A percentile compares a stretch with the other conserved stretches of the same genome.
Evolutionary conservation across 2,888 invertebrate genomes (phyloP).

Genomic region (Amphimallon solstitiale): DNA sequence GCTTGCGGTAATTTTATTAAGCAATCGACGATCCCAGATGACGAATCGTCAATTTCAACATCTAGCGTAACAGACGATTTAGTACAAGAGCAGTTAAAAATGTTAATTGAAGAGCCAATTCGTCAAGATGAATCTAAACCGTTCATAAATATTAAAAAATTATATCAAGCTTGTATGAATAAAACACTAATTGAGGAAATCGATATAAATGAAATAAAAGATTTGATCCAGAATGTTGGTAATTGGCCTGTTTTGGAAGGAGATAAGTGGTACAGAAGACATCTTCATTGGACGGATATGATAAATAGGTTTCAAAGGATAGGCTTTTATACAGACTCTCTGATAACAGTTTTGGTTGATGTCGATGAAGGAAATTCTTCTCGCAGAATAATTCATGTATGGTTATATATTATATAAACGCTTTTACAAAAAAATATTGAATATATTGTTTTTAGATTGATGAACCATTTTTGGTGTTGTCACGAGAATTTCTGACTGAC

Average conservation of each 20-base stretch:
- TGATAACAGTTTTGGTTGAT: conserved; percentile 89
- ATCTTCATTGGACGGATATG: conserved; percentile 84
- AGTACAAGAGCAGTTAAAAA: conserved; percentile 76
- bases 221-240: conserved; percentile 80
- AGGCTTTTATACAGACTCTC: conserved; percentile 90
- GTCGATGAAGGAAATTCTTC: conserved; percentile 91
- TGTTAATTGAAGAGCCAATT: conserved; percentile 75
- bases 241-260: conserved; percentile 93
- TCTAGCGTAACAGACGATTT: conserved; percentile 81
- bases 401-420: conserved; percentile 53
- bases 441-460: conserved; percentile 75
- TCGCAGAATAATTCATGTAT: conserved; percentile 84
- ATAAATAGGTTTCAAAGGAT: conserved; percentile 82
- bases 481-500: conserved; percentile 85
- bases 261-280: conserved; percentile 73
- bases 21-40: conserved; percentile 79
- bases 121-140: conserved; percentile 72
- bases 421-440: conserved; percentile 17
- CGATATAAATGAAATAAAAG: conserved; percentile 77
- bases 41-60: conserved; percentile 80
- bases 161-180: conserved; percentile 91
- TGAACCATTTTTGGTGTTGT: conserved; percentile 85
- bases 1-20: conserved; percentile 79
- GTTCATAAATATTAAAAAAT: conserved; percentile 79
- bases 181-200: conserved; percentile 82